Conservation (phyloP, 2,888 invertebrate species). For the Hydropsyche betteni region DNA sequence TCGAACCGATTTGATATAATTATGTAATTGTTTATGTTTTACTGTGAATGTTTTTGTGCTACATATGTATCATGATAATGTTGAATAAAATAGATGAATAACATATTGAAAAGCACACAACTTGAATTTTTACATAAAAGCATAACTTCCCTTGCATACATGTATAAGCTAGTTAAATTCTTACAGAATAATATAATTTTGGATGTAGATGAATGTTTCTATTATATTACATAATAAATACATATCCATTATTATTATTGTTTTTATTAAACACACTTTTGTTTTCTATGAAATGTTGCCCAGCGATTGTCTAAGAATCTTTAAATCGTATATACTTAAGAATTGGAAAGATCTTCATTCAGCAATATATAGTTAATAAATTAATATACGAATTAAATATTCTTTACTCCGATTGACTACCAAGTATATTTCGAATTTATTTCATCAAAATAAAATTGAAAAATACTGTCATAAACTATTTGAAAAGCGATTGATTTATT, state of each 20-base stretch:
- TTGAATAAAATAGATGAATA: neutral
- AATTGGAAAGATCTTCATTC: no score
- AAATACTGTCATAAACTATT: no score
- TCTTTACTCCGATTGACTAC: no score
- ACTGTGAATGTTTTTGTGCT: neutral
- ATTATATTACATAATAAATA: conserved; percentile 51
- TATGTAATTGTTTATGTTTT: conserved; percentile 1
- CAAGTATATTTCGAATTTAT: no score
- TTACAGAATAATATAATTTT: conserved; percentile 45
- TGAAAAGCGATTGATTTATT: no score
- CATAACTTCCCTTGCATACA: conserved; percentile 26
- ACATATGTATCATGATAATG: conserved; percentile 2
- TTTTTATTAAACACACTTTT: conserved; percentile 39
- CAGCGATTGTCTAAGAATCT: neutral
- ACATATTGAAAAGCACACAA: neutral
- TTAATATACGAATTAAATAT: no score
- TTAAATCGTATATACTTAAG: no score
- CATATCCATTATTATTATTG: conserved; percentile 51
- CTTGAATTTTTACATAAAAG: neutral
- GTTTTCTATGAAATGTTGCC: neutral
- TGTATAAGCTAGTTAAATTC: conserved; percentile 39
- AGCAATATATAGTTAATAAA: no score
- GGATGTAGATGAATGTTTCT: conserved; percentile 52
- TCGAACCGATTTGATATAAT: neutral
- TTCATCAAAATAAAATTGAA: no score